Conservation (phyloP, 2,113 vertebrate species). For the Sardina pilchardus region DNA sequence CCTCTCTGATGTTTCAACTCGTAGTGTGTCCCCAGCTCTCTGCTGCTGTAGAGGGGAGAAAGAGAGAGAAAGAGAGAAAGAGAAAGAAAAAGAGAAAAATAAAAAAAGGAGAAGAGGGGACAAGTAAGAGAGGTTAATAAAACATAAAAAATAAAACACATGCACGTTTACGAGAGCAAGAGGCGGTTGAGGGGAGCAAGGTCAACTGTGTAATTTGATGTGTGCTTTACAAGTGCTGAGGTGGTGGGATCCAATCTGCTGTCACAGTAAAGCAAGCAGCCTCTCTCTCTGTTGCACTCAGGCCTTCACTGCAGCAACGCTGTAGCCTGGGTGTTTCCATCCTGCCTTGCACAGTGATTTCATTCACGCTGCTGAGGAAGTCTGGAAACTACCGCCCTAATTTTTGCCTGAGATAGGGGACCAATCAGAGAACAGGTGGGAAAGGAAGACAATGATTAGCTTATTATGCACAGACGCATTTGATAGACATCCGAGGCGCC, state of each 20-base stretch:
- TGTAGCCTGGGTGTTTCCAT: too few relatives aligned
- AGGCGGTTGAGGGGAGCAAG: background rate
- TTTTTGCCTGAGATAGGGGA: too few relatives aligned
- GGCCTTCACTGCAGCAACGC: too few relatives aligned
- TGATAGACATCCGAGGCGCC: too few relatives aligned
- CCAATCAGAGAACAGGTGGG: too few relatives aligned
- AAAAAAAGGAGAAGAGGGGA: background rate
- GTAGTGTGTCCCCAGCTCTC: slow-evolving; percentile 71
- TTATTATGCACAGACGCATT: too few relatives aligned
- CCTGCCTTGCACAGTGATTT: too few relatives aligned
- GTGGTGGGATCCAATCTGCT: background rate
- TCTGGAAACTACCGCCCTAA: too few relatives aligned
- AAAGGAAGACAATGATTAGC: too few relatives aligned
- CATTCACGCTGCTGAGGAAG: too few relatives aligned
- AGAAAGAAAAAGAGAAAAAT: background rate
- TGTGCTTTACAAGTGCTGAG: background rate
- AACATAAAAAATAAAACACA: background rate
- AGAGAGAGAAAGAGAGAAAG: background rate
- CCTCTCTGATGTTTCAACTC: slow-evolving; percentile 70
- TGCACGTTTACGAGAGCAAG: too few relatives aligned
- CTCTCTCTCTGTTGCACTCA: too few relatives aligned
- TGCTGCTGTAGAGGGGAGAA: slow-evolving; percentile 38
- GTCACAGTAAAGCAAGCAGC: background rate
- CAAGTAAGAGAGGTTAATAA: background rate
- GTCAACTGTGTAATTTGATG: background rate